A percentile compares a stretch with the other conserved stretches of the same genome.
These are phyloP conservation scores for Brachionus koreanus DNA, from an alignment of 1,140 invertebrate genomes.

Conservation along the genomic window DNA sequence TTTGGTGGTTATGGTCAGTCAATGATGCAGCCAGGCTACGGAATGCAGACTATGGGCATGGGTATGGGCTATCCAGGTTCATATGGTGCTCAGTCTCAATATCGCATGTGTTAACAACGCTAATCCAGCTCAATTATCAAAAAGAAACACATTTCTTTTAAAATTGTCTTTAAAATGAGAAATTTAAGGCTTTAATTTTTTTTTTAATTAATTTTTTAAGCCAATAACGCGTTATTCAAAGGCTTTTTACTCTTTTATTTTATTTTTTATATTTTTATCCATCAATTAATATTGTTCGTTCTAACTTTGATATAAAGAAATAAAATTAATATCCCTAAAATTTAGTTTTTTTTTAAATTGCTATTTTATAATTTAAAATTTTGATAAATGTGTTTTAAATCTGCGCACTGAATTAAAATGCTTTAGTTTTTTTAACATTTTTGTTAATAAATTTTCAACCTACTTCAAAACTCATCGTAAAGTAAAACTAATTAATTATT, in stretches of 20 bases:
- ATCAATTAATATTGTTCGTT: slow-evolving; percentile 3
- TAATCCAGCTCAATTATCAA: neutral
- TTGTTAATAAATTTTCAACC: neutral
- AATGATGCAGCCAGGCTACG: neutral
- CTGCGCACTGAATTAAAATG: neutral
- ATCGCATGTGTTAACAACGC: neutral
- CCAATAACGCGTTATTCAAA: neutral
- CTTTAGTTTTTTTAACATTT: neutral
- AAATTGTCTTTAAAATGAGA: neutral
- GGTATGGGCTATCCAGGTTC: neutral
- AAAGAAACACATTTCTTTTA: neutral
- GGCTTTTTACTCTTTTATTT: neutral
- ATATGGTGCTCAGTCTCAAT: neutral
- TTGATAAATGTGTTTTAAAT: no score
- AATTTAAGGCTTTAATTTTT: neutral
- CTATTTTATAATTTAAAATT: neutral
- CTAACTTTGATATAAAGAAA: slow-evolving; percentile 4
- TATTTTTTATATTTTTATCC: neutral
- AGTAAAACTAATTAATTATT: no score
- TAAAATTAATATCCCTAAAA: neutral
- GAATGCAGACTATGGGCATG: neutral
- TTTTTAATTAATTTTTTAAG: neutral
- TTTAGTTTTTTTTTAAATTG: neutral
- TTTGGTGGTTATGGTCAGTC: neutral
- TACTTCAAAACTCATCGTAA: neutral